Evolutionary conservation across 53 echinoderm and acorn worm species (phyloP), one percentile per base, ranked within the genome.

Genomic region (Paracentrotus lividus): DNA sequence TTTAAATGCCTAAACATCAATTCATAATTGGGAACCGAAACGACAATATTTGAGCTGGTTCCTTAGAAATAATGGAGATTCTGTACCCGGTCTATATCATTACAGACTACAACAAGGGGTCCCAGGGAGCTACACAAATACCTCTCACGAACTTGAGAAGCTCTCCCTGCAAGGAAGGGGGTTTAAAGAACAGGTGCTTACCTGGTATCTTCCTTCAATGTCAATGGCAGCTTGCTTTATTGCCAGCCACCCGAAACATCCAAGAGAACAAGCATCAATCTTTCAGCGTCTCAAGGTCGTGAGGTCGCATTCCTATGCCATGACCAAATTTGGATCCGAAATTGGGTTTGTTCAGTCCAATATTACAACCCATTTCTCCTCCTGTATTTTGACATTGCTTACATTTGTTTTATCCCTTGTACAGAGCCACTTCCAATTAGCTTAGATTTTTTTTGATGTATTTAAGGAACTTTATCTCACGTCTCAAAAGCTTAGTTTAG

Each of bases 251-350:
- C 43, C 47, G 2, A 44, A 81, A 45, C 81, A 81, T 27, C 44
- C 45, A 4, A 64, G 64, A 5, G 23, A 67, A 67, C 20, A 57
- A 27, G 65, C 64, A 89, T 64, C 59, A 14, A 89, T 89, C 89
- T 89, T 65, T 89, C 89, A 89, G 45, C 65, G 60, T 57, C 81
- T 81, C 45, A 64, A 64, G 89, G 89, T 89, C 64, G 65, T 15
- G 34, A 42, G 89, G 54, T 89, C 89, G n/a, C 89, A 89, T 89
- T 57, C 89, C 89, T 42, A 40, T 60, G 64, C 9, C 89, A 61
- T 89, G 89, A 89, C 89, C 89, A 89, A 89, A 89, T 89, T 89
- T 60, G 89, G 89, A 55, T 86, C 56, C 86, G 56, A 86, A 51
- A 86, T 86, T 86, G 56, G 57, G 33, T 53, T 53, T 53, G 38